Evolutionary conservation across 2,113 vertebrate species (phyloP), one percentile per base, ranked within the genome.

Genomic region (Cnemophilus loriae): DNA sequence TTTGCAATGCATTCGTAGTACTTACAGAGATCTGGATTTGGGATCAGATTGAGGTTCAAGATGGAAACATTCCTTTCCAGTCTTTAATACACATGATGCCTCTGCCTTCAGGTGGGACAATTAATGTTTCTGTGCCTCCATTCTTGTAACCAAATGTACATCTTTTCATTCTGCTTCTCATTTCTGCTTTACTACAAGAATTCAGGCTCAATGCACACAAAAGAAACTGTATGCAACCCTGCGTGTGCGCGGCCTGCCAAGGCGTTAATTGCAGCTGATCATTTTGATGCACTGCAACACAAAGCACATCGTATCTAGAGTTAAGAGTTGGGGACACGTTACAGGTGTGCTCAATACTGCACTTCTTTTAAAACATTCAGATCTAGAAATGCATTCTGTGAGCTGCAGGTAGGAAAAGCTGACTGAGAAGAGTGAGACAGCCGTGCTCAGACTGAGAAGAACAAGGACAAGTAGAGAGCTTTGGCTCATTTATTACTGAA

Each of bases 1-100:
- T 39, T 60, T 53, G 30, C 23, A 67, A 19, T 32, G 9, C 3
- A 1, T 35, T 52, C 0, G 0, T 60, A 59, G 32, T 37, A 15
- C 32, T 46, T 80, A 22, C 0, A 70, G 46, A 83, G 33, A 39
- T 70, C 18, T 63, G 17, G 26, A 39, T 61, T 79, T 61, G 37
- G 77, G n/a, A 53, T 61, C 27, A 33, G 37, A 42, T 22, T 4
- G 10, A 77, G 26, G n/a, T 47, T 69, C 12, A 65, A 33, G 30
- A 16, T 55, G 10, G 61, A 80, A 80, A 42, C 3, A 14, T 35
- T 80, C 10, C 20, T 84, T 59, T 78, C 5, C 7, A 63, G 4
- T 14, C 16, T 80, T 83, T 84, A 52, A 42, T 39, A 17, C 10
- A 60, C 11, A 22, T 49, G 42, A 12, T 37, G 11, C 63, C 42